Evolutionary conservation across 2,113 vertebrate genomes (phyloP), one percentile per base, ranked within the genome.

Genomic region (Holacanthus passer): DNA sequence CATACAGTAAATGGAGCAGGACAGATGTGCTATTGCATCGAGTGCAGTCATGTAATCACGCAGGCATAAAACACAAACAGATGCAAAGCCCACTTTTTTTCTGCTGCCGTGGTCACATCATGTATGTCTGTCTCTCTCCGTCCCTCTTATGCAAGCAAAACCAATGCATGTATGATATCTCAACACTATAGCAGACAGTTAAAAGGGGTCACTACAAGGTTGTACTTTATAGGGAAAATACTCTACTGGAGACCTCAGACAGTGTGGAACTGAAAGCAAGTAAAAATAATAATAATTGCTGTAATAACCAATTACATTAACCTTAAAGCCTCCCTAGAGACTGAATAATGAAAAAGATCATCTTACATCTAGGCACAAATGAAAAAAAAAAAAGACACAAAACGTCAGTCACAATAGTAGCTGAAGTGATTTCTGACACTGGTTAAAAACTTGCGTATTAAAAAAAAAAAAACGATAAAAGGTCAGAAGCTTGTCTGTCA

Each of bases 1-100:
- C 35, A 60, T 9, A 37, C 19, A n/a, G 22, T 82, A 68, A 88
- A 59, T 67, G 45, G 60, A 85, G 76, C 50, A 67, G 37, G 75
- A 39, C 29, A 27, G 58, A 62, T 65, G 39, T 60, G 64, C 50
- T 53, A 37, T 13, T n/a, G 37, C n/a, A 11, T 59, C 58, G 55
- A 60, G 43, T 68, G 73, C 32, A 79, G 41, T 65, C 50, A 75
- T 39, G 48, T 77, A 76, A 82, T 68, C 55, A 71, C 0, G 2
- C 19, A 22, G 29, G 9, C 37, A 63, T 64, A 68, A 53, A 69
- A 77, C 68, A 74, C 50, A 68, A 60, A 67, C 41, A 78, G 31
- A 70, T 74, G 22, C 11, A 12, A 53, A 56, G 45, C 5, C 7
- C 3, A 4, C 3, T 32, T 43, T 65, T 19, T 19, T 73, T 39